Evolutionary conservation across 2,888 invertebrate species (phyloP), one percentile per base, ranked within the genome.

Genomic region (Panzeria rudis): DNA sequence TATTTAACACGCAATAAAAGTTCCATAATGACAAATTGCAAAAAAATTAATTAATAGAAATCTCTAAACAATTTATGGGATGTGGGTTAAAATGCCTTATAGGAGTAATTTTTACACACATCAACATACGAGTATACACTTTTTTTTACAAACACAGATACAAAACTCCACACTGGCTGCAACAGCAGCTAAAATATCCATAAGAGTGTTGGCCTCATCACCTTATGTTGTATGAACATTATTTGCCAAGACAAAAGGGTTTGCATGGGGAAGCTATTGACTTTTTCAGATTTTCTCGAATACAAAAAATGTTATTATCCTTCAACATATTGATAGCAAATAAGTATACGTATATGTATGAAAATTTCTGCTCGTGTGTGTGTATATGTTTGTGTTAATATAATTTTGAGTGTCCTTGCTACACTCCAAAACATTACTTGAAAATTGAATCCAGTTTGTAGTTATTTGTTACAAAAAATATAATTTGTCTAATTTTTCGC

Each of bases 121-220:
- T 3, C n/a, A 15, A 54, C 8, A 20, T 25, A 47, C 17, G 3
- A n/a, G 11, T 47, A 17, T 17, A 2, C 9, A 38, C n/a, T 23
- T 52, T 23, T 23, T 25, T 52, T 52, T 0, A 15, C 50, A 52
- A 35, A 38, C 13, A 62, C 52, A 62, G 1, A 66, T 8, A 32
- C 15, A 47, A 20, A 44, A 8, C 7, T n/a, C 29, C 17, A 17
- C 13, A 23, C 3, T 38, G n/a, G 32, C 38, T 25, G 15, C 13
- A 25, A 66, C 66, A 73, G 13, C 54, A 71, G 9, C 50, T 38
- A 54, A 62, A 69, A 23, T 38, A 61, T 54, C 61, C 44, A 38
- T 47, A 25, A 76, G 81, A 69, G 75, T 82, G 54, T 82, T 76
- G 81, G 75, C 81, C 81, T 75, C 81, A 52, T 47, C 80, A 73